Conservation (phyloP, 1,140 invertebrate species). For the Nasonia giraulti region DNA sequence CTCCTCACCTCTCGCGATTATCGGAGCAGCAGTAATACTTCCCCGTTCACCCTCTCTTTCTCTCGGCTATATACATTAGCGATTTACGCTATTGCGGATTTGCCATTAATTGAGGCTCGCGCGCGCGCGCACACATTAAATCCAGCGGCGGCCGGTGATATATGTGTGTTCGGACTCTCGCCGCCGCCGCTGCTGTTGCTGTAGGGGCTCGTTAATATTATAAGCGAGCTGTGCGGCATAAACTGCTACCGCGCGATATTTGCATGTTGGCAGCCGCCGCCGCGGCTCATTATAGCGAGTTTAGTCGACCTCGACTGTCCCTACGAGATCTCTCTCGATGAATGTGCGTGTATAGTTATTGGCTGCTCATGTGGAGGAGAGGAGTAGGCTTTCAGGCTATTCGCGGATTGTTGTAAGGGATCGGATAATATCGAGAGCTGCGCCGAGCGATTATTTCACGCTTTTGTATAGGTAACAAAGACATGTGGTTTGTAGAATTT, state of each 20-base stretch:
- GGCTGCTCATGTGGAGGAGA: not conserved
- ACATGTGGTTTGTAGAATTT: not conserved
- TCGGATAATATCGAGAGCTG: not conserved
- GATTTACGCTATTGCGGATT: not conserved
- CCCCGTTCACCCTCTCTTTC: not conserved
- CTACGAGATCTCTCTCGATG: not conserved
- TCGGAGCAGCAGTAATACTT: not conserved
- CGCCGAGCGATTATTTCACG: not conserved
- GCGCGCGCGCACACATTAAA: constrained; percentile 5
- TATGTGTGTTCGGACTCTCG: not conserved
- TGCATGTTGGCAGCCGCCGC: constrained; percentile 7
- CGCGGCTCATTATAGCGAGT: not conserved
- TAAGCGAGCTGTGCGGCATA: constrained; percentile 9
- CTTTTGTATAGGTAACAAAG: not conserved
- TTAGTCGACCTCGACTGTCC: constrained; percentile 3
- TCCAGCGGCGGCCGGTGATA: constrained; percentile 1
- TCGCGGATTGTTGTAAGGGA: not conserved
- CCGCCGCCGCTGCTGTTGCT: not conserved
- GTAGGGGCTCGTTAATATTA: constrained; percentile 19
- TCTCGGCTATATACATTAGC: not conserved
- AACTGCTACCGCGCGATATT: constrained; percentile 8
- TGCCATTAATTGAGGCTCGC: constrained; percentile 11
- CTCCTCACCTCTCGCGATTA: not conserved
- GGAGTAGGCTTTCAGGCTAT: not conserved
- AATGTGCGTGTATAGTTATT: not conserved